phyloP scores from a whole-genome alignment of 1,140 invertebrate species.

The Meloidogyne floridensis region DNA sequence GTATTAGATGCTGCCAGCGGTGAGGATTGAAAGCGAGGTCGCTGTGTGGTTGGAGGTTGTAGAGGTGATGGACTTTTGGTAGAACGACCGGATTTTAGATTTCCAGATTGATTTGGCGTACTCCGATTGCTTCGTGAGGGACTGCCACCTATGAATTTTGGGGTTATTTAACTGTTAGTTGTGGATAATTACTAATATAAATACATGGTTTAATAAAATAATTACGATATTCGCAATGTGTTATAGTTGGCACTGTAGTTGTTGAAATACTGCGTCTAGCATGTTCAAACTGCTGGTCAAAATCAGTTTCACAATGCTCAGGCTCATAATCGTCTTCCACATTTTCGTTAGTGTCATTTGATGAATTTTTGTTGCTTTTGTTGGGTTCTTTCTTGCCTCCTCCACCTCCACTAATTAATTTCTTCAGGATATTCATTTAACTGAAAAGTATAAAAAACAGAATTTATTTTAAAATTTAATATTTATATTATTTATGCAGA shows the following conservation, averaged over 20 bases:
- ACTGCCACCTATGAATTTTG: not conserved
- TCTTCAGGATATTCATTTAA: not conserved
- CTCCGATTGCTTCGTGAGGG: not conserved
- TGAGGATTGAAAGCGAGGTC: not conserved
- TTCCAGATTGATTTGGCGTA: not conserved
- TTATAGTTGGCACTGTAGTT: not conserved
- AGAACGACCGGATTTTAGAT: not conserved
- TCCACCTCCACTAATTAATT: not conserved
- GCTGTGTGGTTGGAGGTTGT: not conserved
- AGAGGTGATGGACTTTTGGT: not conserved
- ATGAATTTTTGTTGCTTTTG: not conserved
- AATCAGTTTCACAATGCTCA: conserved; percentile 1
- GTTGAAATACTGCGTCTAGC: not conserved
- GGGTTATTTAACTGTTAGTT: too few relatives aligned
- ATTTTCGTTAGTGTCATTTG: not conserved
- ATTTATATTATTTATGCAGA: too few relatives aligned
- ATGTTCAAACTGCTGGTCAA: not conserved
- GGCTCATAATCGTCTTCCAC: not conserved
- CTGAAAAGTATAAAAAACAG: too few relatives aligned
- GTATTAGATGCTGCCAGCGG: not conserved
- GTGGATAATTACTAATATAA: too few relatives aligned
- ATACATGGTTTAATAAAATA: not conserved
- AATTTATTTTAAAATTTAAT: too few relatives aligned
- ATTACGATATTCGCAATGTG: conserved; percentile 2
- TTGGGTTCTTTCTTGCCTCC: not conserved